Base-by-base conservation (phyloP, 2,113 vertebrate genomes). In the Datnioides undecimradiatus region DNA sequence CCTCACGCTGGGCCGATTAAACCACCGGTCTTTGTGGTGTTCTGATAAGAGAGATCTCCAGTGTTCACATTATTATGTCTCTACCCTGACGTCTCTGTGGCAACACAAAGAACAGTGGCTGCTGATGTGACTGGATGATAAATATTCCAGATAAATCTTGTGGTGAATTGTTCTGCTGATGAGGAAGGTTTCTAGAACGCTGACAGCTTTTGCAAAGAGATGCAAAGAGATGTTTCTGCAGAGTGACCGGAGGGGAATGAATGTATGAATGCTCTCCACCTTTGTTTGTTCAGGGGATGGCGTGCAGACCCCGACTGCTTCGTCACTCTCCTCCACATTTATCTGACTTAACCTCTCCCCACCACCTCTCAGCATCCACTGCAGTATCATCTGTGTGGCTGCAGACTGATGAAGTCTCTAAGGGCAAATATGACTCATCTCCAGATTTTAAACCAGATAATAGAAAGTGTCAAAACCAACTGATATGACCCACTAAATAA, bases 121-220 rank as follows among this genome's bases (percentile, higher is more conserved):
- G 52, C 62, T 63, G 63, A 65, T 82, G 58, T n/a, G 43, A 40
- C 4, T 55, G 72, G 43, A 19, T 27, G 33, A 31, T 16, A n/a
- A 57, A 64, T 64, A 21, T 2, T 49, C 29, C n/a, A 79, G 79
- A 87, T 77, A 79, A 38, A 76, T 74, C 64, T 76, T 1, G 45
- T 73, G 81, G 80, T 80, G 77, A 72, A 84, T 68, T 79, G 74
- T 83, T 87, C 34, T 60, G 63, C 71, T 69, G 77, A 75, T 74
- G 79, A 71, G 33, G 76, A 77, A 6, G 16, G 8, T 11, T 85
- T 2, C 38, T 19, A 78, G 38, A 78, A 33, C 64, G 11, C 51
- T 36, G 46, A 65, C 33, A 31, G 23, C 65, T 17, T 54, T 8
- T 71, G 41, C 62, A 59, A 36, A 19, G n/a, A 67, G 59, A 60